phyloP scores from a whole-genome alignment of 2,888 invertebrate genomes.

The Zaprionus obscuricornis region DNA sequence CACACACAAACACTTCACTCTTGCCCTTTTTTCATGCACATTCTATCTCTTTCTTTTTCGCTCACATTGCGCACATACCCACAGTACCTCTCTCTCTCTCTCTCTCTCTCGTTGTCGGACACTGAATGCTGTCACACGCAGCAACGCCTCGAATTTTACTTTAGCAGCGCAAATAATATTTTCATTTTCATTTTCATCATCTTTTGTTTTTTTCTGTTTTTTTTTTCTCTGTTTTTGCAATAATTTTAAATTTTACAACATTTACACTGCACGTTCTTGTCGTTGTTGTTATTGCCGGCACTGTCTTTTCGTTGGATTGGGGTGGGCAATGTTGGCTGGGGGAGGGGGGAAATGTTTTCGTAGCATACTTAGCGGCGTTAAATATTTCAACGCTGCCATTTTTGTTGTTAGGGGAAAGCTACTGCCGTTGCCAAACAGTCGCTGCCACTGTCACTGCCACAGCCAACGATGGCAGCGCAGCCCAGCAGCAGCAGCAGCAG shows the following conservation, averaged over 20 bases:
- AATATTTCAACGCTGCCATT: conserved; percentile 79
- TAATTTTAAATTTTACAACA: conserved; percentile 53
- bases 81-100: not conserved
- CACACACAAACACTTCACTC: not conserved
- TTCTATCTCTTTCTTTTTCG: not conserved
- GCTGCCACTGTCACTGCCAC: conserved; percentile 11
- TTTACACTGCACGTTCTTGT: conserved; percentile 1
- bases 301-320: too few relatives aligned
- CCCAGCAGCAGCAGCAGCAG: conserved; percentile 11
- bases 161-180: conserved; percentile 33
- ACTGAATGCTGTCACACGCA: conserved; percentile 70
- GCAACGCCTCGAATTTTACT: conserved; percentile 60
- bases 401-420: conserved; percentile 32
- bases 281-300: conserved; percentile 6
- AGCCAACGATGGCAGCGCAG: conserved; percentile 13
- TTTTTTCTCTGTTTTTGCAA: conserved; percentile 25
- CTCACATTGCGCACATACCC: conserved; percentile 9
- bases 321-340: too few relatives aligned
- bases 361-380: conserved; percentile 78
- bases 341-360: conserved; percentile 64
- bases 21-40: too few relatives aligned
- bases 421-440: too few relatives aligned
- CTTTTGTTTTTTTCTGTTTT: conserved; percentile 35
- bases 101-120: not conserved
- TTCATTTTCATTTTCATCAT: conserved; percentile 55